phyloP scores from a whole-genome alignment of 2,888 invertebrate species.

The Chironomus tentans region DNA sequence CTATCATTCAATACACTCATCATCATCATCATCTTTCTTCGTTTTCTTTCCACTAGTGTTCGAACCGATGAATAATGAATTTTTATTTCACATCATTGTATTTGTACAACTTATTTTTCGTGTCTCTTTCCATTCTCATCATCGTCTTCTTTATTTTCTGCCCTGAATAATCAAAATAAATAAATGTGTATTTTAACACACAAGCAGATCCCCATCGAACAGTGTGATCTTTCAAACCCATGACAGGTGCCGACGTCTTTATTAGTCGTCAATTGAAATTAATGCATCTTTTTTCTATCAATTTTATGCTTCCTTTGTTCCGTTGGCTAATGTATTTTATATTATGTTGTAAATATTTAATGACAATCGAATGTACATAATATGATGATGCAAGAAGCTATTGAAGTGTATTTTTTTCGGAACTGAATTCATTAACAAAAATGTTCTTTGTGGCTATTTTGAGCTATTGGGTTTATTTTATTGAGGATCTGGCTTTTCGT shows the following conservation, averaged over 20 bases:
- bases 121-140: neutral
- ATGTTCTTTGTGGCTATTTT: no score
- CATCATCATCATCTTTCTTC: neutral
- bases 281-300: slow-evolving; percentile 5
- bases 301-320: neutral
- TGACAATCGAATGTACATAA: no score
- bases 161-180: neutral
- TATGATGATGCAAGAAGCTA: no score
- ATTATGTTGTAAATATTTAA: no score
- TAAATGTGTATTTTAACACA: neutral
- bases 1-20: slow-evolving; percentile 22
- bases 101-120: neutral
- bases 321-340: neutral
- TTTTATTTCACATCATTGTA: neutral
- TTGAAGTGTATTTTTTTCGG: no score
- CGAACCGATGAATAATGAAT: slow-evolving; percentile 20
- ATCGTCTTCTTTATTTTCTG: neutral
- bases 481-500: no score
- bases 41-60: neutral
- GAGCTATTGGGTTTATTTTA: no score
- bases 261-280: slow-evolving; percentile 25
- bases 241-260: slow-evolving; percentile 26
- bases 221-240: neutral
- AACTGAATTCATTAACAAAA: no score
- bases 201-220: neutral